These are phyloP conservation scores for Mya arenaria DNA, from an alignment of 1,140 invertebrate species.

Conservation along the genomic window DNA sequence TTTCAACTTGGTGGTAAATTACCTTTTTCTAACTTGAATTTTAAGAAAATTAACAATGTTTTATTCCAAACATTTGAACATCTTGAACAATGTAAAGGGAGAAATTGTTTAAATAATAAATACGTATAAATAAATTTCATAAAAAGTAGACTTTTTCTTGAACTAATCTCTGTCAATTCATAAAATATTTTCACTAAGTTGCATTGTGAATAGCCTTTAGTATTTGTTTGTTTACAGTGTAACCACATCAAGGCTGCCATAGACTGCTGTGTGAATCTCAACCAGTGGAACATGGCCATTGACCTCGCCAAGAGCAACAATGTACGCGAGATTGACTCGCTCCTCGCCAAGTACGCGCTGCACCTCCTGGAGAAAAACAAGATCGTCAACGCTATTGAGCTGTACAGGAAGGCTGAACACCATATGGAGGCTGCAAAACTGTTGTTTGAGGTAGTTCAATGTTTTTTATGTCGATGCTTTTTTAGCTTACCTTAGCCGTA, in stretches of 20 bases:
- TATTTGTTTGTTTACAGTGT: conserved; percentile 81
- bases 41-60: too few species aligned
- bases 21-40: too few species aligned
- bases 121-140: too few species aligned
- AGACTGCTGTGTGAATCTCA: conserved; percentile 92
- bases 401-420: conserved; percentile 92
- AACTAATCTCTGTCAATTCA: too few species aligned
- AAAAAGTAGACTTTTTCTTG: too few species aligned
- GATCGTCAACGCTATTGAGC: conserved; percentile 91
- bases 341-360: conserved; percentile 91
- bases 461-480: background rate
- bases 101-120: too few species aligned
- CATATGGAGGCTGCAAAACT: conserved; percentile 87
- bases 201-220: too few species aligned
- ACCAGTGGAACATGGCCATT: conserved; percentile 95
- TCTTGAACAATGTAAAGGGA: too few species aligned
- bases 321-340: conserved; percentile 89
- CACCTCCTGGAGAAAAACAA: conserved; percentile 90
- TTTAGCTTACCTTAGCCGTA: too few species aligned
- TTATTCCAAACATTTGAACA: too few species aligned
- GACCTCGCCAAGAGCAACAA: conserved; percentile 91
- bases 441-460: conserved; percentile 82
- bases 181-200: too few species aligned
- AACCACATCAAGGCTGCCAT: conserved; percentile 90
- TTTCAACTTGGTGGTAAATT: too few species aligned